These are phyloP conservation scores for Drosophila mercatorum DNA, from an alignment of 2,888 invertebrate species.

Conservation along the genomic window DNA sequence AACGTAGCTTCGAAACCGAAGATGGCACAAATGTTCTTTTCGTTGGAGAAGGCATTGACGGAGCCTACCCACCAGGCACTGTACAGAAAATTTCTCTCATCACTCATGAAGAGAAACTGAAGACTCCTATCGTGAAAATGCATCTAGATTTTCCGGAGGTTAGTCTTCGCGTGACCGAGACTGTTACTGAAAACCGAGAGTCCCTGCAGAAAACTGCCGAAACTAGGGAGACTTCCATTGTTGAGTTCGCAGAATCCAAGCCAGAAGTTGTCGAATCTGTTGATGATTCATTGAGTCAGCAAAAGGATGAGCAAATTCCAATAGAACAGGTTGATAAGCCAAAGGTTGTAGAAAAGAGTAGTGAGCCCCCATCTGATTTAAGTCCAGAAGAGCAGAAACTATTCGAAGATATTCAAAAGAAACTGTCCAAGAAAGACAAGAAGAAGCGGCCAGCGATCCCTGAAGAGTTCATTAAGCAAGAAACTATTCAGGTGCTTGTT, in stretches of 20 bases:
- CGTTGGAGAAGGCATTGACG: constrained; percentile 79
- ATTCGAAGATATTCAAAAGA: constrained; percentile 82
- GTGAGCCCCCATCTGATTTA: constrained; percentile 62
- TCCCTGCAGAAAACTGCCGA: constrained; percentile 57
- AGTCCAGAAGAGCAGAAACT: constrained; percentile 82
- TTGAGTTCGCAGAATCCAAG: constrained; percentile 40
- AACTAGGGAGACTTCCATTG: constrained; percentile 35
- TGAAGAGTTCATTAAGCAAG: constrained; percentile 80
- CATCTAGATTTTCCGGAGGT: constrained; percentile 86
- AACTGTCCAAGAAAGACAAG: constrained; percentile 83
- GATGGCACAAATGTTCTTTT: constrained; percentile 81
- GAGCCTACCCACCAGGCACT: constrained; percentile 77
- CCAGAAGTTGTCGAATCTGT: constrained; percentile 22
- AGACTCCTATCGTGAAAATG: constrained; percentile 88
- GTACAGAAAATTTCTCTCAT: constrained; percentile 87
- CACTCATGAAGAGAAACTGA: constrained; percentile 89
- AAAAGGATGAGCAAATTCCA: constrained; percentile 1
- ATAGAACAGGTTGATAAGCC: constrained; percentile 31
- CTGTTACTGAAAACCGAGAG: constrained; percentile 78
- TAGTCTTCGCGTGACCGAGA: constrained; percentile 82
- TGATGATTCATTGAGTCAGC: constrained; percentile 11
- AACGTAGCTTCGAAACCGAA: constrained; percentile 79
- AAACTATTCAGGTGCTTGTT: constrained; percentile 47
- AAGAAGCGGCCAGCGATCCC: constrained; percentile 84
- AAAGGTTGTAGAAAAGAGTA: constrained; percentile 21